Conservation (phyloP, 2,113 vertebrate species). For the Pelvicachromis taeniatus region DNA sequence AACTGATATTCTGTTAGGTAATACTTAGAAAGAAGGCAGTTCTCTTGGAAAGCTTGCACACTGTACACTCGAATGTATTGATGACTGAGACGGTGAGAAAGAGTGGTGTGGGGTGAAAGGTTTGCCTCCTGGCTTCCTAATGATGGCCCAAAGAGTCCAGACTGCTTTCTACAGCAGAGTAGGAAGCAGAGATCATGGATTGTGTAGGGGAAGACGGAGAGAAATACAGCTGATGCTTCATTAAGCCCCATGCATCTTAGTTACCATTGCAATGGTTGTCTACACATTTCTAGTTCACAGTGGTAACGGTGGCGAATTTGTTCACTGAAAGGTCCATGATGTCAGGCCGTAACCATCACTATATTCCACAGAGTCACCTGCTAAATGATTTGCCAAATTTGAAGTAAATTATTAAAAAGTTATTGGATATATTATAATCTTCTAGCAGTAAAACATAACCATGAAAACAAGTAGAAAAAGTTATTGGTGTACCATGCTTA, state of each 20-base stretch:
- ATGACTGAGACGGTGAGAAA: background rate
- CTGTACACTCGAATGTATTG: background rate
- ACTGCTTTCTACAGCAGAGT: background rate
- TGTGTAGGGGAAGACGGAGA: background rate
- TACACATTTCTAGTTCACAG: background rate
- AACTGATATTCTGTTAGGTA: background rate
- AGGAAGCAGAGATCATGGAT: background rate
- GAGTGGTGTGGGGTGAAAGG: background rate
- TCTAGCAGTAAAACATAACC: background rate
- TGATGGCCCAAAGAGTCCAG: background rate
- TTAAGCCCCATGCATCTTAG: background rate
- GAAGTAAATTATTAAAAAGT: background rate
- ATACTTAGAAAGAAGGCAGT: background rate
- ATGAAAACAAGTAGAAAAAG: background rate
- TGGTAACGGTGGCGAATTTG: background rate
- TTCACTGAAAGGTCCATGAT: background rate
- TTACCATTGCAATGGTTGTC: background rate
- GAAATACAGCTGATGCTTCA: background rate
- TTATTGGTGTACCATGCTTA: background rate
- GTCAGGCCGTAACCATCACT: background rate
- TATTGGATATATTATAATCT: background rate
- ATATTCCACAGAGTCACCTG: background rate
- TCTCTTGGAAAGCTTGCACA: background rate
- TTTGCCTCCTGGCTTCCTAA: conserved; percentile 9
- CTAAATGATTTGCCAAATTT: background rate